These are phyloP conservation scores for Choristoneura rosaceana DNA, from an alignment of 2,888 invertebrate genomes.

Conservation along the genomic window DNA sequence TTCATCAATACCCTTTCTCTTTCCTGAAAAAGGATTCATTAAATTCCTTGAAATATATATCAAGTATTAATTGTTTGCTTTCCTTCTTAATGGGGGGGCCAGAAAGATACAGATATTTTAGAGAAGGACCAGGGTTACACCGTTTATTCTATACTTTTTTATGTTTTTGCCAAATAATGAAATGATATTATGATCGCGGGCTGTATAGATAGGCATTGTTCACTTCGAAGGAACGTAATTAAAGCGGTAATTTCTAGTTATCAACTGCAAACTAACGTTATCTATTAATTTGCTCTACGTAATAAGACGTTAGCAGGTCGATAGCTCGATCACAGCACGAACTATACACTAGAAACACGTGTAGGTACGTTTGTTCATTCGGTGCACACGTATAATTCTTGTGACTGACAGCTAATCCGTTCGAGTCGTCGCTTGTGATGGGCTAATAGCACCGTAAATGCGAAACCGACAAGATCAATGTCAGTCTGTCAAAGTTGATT, in stretches of 20 bases:
- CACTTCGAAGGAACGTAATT: too few relatives aligned
- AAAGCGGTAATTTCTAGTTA: slow-evolving; percentile 7
- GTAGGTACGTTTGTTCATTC: slow-evolving; percentile 10
- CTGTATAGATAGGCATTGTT: too few relatives aligned
- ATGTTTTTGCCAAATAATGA: too few relatives aligned
- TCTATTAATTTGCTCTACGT: slow-evolving; percentile 21
- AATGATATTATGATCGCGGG: too few relatives aligned
- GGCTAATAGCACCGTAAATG: background rate
- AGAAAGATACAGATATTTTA: too few relatives aligned
- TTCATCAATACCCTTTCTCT: too few relatives aligned
- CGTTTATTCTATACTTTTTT: too few relatives aligned
- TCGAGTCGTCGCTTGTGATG: slow-evolving; percentile 22
- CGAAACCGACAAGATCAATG: slow-evolving; percentile 24
- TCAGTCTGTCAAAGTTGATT: slow-evolving; percentile 19
- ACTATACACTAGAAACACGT: background rate
- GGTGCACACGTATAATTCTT: slow-evolving; percentile 1
- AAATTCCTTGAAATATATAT: too few relatives aligned
- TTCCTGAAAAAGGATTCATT: too few relatives aligned
- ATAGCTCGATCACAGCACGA: slow-evolving; percentile 10
- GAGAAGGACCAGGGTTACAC: too few relatives aligned
- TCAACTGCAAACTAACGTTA: slow-evolving; percentile 9
- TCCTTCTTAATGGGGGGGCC: too few relatives aligned
- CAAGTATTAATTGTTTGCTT: too few relatives aligned
- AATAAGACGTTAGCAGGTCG: background rate
- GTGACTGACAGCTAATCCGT: slow-evolving; percentile 30